A percentile compares a stretch with the other conserved stretches of the same genome.
phyloP scores from a whole-genome alignment of 37 sponge, comb jelly and placozoan species.

The Cliona cf. orientalis region DNA sequence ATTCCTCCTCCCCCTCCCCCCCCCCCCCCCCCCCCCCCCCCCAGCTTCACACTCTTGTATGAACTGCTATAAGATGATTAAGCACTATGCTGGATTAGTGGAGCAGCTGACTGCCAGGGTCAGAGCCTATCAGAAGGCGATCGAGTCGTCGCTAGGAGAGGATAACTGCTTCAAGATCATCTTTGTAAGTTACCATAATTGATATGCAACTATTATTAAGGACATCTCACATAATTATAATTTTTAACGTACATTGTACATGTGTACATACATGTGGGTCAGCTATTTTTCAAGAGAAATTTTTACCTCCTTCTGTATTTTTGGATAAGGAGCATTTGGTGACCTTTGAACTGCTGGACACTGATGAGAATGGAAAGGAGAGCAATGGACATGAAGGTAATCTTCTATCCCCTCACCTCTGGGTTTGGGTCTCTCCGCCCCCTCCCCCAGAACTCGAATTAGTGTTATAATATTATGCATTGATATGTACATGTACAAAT shows the following conservation, averaged over 20 bases:
- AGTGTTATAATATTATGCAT: too few species aligned
- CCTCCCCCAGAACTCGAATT: too few species aligned
- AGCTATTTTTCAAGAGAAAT: not conserved
- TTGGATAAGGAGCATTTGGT: slow-evolving; percentile 73
- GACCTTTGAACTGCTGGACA: slow-evolving; percentile 87
- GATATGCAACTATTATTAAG: too few species aligned
- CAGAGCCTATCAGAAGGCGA: slow-evolving; percentile 74
- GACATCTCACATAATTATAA: too few species aligned
- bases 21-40: too few species aligned
- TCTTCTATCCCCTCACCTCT: too few species aligned
- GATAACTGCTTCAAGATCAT: slow-evolving; percentile 86
- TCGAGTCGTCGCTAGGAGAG: slow-evolving; percentile 72
- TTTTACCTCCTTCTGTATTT: not conserved
- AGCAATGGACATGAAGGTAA: slow-evolving; percentile 7
- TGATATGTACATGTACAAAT: too few species aligned
- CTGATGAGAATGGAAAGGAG: slow-evolving; percentile 50
- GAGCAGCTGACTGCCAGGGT: slow-evolving; percentile 57
- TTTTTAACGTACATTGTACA: too few species aligned
- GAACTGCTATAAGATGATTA: slow-evolving; percentile 56
- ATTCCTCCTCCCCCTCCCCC: too few species aligned
- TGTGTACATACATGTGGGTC: too few species aligned
- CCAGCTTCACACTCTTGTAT: slow-evolving; percentile 76
- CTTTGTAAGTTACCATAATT: slow-evolving; percentile 35
- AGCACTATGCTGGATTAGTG: slow-evolving; percentile 44
- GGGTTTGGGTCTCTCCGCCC: too few species aligned